Conservation (phyloP, 2,888 invertebrate genomes). For the Deilephila porcellus region DNA sequence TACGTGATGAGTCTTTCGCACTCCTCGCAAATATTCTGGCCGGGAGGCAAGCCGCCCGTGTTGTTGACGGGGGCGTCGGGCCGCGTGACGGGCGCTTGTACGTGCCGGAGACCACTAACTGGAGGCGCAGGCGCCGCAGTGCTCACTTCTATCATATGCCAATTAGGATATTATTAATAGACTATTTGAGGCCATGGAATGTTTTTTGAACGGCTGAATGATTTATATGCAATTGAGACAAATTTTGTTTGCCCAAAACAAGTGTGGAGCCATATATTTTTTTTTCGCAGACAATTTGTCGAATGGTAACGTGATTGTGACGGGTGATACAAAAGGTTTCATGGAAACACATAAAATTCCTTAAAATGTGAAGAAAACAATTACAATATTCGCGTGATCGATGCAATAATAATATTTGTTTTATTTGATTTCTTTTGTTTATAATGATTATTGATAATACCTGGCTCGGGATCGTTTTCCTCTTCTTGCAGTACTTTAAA, state of each 20-base stretch:
- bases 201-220: background rate
- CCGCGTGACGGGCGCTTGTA: slow-evolving; percentile 89
- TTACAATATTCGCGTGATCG: background rate
- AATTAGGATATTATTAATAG: slow-evolving; percentile 50
- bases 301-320: background rate
- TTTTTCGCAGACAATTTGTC: background rate
- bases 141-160: slow-evolving; percentile 66
- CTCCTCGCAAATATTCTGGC: slow-evolving; percentile 97
- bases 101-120: slow-evolving; percentile 87
- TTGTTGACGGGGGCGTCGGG: slow-evolving; percentile 86
- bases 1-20: slow-evolving; percentile 99
- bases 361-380: background rate
- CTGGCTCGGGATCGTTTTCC: slow-evolving; percentile 92
- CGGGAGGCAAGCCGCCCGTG: slow-evolving; percentile 91
- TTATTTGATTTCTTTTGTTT: background rate
- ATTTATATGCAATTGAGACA: background rate
- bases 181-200: slow-evolving; percentile 42
- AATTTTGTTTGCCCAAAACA: too few relatives aligned
- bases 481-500: slow-evolving; percentile 96
- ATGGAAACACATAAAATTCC: background rate
- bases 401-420: background rate
- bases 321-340: background rate
- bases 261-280: too few relatives aligned
- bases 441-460: slow-evolving; percentile 68
- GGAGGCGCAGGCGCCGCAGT: slow-evolving; percentile 64